Base-by-base conservation (phyloP, 2,888 invertebrate genomes). In the Gnatocerus cornutus region DNA sequence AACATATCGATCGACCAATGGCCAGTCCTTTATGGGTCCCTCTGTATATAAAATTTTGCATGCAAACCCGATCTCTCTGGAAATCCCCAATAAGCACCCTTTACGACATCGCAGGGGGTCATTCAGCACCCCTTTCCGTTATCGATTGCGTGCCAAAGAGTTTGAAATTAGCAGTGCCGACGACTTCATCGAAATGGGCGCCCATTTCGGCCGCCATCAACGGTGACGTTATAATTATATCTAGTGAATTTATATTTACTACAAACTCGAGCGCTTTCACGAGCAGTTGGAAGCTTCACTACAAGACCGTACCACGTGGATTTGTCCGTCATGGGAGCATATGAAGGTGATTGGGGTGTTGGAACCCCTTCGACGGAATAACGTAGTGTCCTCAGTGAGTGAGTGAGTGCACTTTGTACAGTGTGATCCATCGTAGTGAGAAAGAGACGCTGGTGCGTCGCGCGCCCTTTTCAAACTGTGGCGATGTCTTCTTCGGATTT, bases 401-500 rank as follows among this genome's bases (percentile, higher is more conserved):
- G 67, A 59, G 59, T 61, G 67, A 61, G 61, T 67, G 67, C 50
- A 39, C 56, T 48, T 58, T 41, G 55, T 21, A 43, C 52, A 46
- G 58, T 48, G 66, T 53, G 65, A 21, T 33, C 45, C 37, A 7
- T 33, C 21, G 6, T 16, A n/a, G 50, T 39, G 50, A 16, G 56
- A 65, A 46, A 56, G 45, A 62, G 61, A 46, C 33, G 52, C 33
- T 14, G 14, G n/a, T 43, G 41, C 46, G 45, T 46, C 50, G 43
- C 61, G 61, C 67, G 67, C 33, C 45, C 33, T 29, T 66, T 67
- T 67, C 61, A 53, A 67, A 67, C 39, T 50, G 21, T 21, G 21
- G 61, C 29, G 14, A 71, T 71, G 71, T 71, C 71, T 45, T 67
- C 58, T 7, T 30, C 67, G 29, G 75, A 77, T 66, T 56, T 77